Percentiles rank a stretch among this genome's conserved stretches.
These are phyloP conservation scores for Gastrophryne carolinensis DNA, from an alignment of 2,797 vertebrate species.

Conservation along the genomic window DNA sequence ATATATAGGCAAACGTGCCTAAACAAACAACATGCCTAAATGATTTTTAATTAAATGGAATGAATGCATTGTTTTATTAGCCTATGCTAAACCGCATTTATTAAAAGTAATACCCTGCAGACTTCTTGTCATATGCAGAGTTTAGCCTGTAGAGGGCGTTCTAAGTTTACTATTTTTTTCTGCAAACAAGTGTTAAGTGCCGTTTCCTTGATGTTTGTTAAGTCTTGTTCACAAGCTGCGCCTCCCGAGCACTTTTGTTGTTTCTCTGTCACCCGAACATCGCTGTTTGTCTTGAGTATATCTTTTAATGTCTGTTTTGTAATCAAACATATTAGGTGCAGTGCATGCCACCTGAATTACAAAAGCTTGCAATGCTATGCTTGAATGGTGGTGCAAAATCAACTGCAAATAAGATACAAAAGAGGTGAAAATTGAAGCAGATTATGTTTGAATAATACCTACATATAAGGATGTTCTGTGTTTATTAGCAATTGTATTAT, in stretches of 20 bases:
- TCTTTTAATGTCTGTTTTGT: constrained; percentile 16
- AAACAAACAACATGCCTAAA: too few relatives aligned
- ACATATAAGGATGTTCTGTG: too few relatives aligned
- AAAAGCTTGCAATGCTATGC: background rate
- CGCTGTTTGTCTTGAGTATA: constrained; percentile 28
- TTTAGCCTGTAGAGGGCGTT: constrained; percentile 64
- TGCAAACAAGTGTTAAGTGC: constrained; percentile 25
- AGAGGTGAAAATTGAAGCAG: background rate
- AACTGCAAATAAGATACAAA: constrained; percentile 11
- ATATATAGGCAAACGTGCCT: too few relatives aligned
- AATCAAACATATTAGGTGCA: constrained; percentile 27
- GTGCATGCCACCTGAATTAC: constrained; percentile 1
- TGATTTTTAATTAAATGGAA: too few relatives aligned
- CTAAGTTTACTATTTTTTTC: constrained; percentile 55
- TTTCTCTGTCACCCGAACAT: constrained; percentile 21
- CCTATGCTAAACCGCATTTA: too few relatives aligned
- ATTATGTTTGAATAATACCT: too few relatives aligned
- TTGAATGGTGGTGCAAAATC: background rate
- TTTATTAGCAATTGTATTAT: too few relatives aligned
- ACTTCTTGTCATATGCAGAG: background rate
- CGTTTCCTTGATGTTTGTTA: background rate
- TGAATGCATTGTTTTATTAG: too few relatives aligned
- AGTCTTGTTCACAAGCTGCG: constrained; percentile 19
- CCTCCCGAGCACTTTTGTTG: constrained; percentile 7
- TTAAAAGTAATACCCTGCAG: background rate